Evolutionary conservation across 2,888 invertebrate genomes (phyloP).

Genomic region (Pogonocherus hispidulus): DNA sequence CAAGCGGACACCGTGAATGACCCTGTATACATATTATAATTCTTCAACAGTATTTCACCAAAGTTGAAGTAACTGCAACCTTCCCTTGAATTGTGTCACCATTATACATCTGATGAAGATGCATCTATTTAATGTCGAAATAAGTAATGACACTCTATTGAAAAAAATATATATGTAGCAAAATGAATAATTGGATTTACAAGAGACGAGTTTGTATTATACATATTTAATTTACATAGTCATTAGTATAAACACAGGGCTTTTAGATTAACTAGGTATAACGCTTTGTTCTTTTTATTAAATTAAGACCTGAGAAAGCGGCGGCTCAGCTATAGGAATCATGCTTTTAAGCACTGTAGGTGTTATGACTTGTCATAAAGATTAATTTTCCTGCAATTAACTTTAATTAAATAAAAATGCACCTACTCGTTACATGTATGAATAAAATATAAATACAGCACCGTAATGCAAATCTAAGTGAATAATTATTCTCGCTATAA

Average conservation of each 20-base stretch:
- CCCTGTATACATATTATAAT: too few relatives aligned
- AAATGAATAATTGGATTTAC: too few relatives aligned
- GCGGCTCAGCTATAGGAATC: not conserved
- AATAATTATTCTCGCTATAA: slow-evolving; percentile 10
- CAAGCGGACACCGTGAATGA: too few relatives aligned
- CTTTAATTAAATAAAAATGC: slow-evolving; percentile 10
- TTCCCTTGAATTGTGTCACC: too few relatives aligned
- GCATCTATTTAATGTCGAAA: too few relatives aligned
- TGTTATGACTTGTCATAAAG: not conserved
- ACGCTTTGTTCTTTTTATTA: not conserved
- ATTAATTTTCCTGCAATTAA: not conserved
- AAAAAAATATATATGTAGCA: too few relatives aligned
- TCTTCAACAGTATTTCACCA: too few relatives aligned
- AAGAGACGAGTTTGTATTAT: too few relatives aligned
- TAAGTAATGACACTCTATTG: too few relatives aligned
- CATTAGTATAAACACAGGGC: not conserved
- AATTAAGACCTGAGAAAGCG: not conserved
- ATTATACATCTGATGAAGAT: too few relatives aligned
- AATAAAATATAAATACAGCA: not conserved
- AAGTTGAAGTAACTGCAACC: too few relatives aligned
- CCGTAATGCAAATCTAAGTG: slow-evolving; percentile 5
- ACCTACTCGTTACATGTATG: not conserved
- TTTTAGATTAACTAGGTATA: not conserved
- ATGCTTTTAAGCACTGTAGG: not conserved
- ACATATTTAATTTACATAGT: not conserved